These are phyloP conservation scores for Candoia aspera DNA, from an alignment of 2,113 vertebrate genomes.

Conservation along the genomic window DNA sequence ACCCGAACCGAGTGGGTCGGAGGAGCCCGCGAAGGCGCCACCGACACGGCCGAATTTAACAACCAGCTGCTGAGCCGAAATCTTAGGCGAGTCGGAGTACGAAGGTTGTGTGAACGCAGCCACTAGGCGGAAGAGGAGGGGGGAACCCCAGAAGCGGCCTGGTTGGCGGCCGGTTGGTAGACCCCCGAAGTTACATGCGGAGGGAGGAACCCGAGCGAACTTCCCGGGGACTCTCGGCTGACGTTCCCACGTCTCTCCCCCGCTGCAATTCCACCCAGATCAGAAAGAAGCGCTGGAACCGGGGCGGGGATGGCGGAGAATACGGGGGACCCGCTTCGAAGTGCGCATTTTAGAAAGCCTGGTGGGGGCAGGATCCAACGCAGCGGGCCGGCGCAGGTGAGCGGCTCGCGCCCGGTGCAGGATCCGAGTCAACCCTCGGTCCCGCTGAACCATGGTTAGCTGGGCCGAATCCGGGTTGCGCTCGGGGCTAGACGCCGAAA, in stretches of 20 bases:
- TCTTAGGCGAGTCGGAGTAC: background rate
- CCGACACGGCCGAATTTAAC: background rate
- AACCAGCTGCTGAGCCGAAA: background rate
- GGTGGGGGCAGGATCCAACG: too few species aligned
- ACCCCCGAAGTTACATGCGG: too few species aligned
- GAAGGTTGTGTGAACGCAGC: background rate
- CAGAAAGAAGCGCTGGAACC: background rate
- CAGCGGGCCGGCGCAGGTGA: background rate
- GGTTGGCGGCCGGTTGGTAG: background rate
- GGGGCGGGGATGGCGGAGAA: background rate
- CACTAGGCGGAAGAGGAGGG: background rate
- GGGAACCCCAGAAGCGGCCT: background rate
- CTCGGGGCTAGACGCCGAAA: background rate
- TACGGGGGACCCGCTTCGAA: background rate
- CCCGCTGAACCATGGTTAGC: background rate
- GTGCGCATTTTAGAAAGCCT: background rate
- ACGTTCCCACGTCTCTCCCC: background rate
- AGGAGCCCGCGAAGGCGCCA: background rate
- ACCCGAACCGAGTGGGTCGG: background rate
- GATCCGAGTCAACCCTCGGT: background rate
- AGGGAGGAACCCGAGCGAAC: background rate
- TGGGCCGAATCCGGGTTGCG: background rate
- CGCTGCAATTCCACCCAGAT: background rate
- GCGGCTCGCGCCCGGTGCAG: background rate
- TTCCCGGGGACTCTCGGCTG: background rate